A percentile compares a stretch with the other conserved stretches of the same genome.
Evolutionary conservation across 2,888 invertebrate genomes (phyloP).

Genomic region (Erebia palarica): DNA sequence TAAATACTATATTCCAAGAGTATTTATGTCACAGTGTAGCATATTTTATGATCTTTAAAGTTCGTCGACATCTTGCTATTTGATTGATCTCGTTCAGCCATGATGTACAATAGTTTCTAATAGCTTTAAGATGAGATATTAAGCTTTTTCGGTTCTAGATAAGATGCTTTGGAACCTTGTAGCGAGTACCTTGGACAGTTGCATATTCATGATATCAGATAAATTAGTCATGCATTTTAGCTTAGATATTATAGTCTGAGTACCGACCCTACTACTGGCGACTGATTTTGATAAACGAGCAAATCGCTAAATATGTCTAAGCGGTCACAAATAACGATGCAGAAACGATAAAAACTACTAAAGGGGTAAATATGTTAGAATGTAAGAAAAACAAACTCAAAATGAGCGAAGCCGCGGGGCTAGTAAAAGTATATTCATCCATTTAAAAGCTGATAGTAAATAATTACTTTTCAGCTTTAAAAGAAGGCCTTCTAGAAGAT

Average conservation of each 20-base stretch:
- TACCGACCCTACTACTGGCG: neutral
- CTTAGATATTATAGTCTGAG: neutral
- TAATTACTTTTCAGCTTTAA: neutral
- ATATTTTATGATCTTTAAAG: too few relatives aligned
- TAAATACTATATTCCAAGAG: too few relatives aligned
- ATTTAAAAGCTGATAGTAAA: neutral
- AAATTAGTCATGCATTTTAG: constrained; percentile 3
- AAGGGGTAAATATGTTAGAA: too few relatives aligned
- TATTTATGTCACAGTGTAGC: too few relatives aligned
- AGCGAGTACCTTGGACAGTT: constrained; percentile 2
- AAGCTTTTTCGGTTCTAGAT: neutral
- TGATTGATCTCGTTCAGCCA: neutral
- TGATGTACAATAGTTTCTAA: neutral
- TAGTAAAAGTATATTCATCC: neutral
- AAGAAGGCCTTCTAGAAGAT: constrained; percentile 11
- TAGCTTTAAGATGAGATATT: neutral
- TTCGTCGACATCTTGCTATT: neutral
- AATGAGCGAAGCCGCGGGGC: neutral
- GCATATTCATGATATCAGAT: neutral
- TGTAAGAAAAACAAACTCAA: too few relatives aligned
- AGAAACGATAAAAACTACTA: neutral
- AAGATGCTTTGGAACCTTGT: neutral
- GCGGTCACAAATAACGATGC: neutral
- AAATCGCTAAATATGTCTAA: neutral
- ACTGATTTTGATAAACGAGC: neutral